Base-by-base conservation (phyloP, 2,797 vertebrate genomes). In the Chiloscyllium punctatum region DNA sequence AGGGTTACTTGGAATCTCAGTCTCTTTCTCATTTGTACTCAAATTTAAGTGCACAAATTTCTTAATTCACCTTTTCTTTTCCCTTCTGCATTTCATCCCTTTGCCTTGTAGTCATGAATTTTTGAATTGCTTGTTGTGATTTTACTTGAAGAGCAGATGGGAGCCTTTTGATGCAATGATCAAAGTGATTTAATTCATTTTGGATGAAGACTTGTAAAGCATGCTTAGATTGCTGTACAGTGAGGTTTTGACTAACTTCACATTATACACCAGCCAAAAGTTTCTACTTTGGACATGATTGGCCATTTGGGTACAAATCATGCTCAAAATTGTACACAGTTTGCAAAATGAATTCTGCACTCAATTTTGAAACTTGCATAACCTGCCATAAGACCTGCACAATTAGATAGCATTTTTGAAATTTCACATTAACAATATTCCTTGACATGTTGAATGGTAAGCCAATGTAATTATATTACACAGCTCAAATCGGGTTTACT, bases 161-260 rank as follows among this genome's bases (percentile, higher is more conserved):
- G 82, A 84, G 82, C 37, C 21, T 48, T 84, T 84, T 84, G 82
- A 84, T 84, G 37, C 42, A 84, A 48, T 48, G 82, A 84, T 84
- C 82, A 84, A 84, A 84, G 82, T 84, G 82, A 21, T 48, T 84
- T 84, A 84, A 84, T 48, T 84, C 82, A 84, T 84, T 84, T 48
- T 84, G 42, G 79, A 48, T 84, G 82, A 48, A 37, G 82, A 84
- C 42, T 84, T 84, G 82, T 42, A 48, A 84, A 84, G 42, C 48
- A 84, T 84, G 21, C 48, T 84, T 48, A 84, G 82, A 84, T 84
- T 42, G 18, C 82, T 84, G 48, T 84, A 84, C 48, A 84, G 82
- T 84, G 82, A 8, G 42, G 5, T 25, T 48, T 42, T 84, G 82
- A 23, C 82, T 21, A 84, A 84, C 82, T 84, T 25, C 42, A 48